phyloP scores from a whole-genome alignment of 1,140 invertebrate genomes.

The Drosophila tani region DNA sequence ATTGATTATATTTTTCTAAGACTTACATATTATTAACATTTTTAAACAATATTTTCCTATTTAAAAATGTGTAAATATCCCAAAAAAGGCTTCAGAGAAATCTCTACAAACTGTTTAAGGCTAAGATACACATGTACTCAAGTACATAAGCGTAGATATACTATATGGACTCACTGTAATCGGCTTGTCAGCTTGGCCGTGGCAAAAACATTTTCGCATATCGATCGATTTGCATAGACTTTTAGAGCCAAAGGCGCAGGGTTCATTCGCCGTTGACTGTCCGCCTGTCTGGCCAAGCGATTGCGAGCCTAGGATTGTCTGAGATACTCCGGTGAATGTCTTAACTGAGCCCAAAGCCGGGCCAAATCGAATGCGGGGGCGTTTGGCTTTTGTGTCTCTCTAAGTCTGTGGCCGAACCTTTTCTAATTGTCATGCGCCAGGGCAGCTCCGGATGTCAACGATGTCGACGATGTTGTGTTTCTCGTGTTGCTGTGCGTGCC shows the following conservation, averaged over 20 bases:
- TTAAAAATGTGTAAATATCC: background rate
- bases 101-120: conserved; percentile 22
- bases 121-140: conserved; percentile 18
- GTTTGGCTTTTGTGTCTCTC: conserved; percentile 3
- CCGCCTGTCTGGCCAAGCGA: conserved; percentile 24
- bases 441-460: conserved; percentile 71
- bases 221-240: conserved; percentile 51
- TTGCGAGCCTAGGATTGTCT: conserved; percentile 32
- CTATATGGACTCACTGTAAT: conserved; percentile 19
- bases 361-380: conserved; percentile 22
- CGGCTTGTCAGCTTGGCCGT: conserved; percentile 18
- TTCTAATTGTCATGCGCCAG: conserved; percentile 77
- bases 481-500: conserved; percentile 59
- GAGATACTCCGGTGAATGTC: conserved; percentile 36
- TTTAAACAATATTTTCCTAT: background rate
- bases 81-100: conserved; percentile 14
- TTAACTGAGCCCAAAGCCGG: conserved; percentile 27
- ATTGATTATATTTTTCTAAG: background rate
- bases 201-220: conserved; percentile 46
- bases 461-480: conserved; percentile 46
- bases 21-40: background rate
- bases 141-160: conserved; percentile 15
- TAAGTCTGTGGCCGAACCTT: conserved; percentile 35
- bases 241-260: conserved; percentile 42
- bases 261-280: conserved; percentile 38